Evolutionary conservation across 1,140 invertebrate genomes (phyloP).

Genomic region (Sarcophaga peregrina): DNA sequence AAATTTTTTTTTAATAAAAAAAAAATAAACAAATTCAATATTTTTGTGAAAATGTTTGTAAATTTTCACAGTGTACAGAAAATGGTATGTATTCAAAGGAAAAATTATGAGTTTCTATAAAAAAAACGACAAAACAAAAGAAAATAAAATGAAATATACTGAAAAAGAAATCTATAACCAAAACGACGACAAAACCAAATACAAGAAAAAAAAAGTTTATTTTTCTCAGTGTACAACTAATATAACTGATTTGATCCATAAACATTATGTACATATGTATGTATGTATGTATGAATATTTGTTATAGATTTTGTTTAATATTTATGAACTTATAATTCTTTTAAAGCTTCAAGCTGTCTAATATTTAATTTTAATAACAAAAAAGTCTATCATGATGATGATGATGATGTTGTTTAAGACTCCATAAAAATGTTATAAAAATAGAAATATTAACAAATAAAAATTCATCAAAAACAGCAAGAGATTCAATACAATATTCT

Average conservation of each 20-base stretch:
- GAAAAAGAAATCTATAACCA: background rate
- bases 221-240: too few species aligned
- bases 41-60: background rate
- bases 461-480: background rate
- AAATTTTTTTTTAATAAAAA: too few species aligned
- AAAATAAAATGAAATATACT: too few species aligned
- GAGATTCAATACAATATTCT: background rate
- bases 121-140: background rate
- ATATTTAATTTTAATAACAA: background rate
- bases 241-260: too few species aligned
- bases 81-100: background rate
- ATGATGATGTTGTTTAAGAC: background rate
- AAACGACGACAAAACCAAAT: background rate
- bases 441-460: background rate
- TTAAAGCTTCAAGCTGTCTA: slow-evolving; percentile 12
- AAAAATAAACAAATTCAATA: too few species aligned
- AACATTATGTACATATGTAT: too few species aligned
- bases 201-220: background rate
- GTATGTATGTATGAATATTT: too few species aligned
- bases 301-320: too few species aligned
- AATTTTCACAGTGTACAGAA: background rate
- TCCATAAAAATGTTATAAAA: background rate
- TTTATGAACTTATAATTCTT: too few species aligned
- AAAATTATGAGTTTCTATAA: slow-evolving; percentile 3
- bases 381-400: background rate